phyloP scores from a whole-genome alignment of 1,140 invertebrate genomes.

The Anastrepha obliqua region DNA sequence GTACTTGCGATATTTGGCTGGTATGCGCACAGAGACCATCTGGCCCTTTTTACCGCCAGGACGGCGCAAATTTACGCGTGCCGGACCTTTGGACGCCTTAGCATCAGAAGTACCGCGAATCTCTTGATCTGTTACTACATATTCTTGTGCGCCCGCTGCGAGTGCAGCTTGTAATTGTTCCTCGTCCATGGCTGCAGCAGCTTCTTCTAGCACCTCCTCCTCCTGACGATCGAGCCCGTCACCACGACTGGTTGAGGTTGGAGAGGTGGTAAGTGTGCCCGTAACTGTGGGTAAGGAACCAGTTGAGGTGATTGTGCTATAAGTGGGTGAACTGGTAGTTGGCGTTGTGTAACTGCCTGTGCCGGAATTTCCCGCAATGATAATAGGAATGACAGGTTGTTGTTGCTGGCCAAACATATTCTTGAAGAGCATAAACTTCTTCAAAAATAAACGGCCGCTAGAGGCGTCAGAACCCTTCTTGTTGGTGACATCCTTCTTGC shows the following conservation, averaged over 20 bases:
- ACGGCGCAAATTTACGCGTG: slow-evolving; percentile 66
- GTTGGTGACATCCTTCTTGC: background rate
- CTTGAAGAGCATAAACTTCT: slow-evolving; percentile 70
- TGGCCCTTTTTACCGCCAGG: slow-evolving; percentile 66
- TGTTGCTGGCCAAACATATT: slow-evolving; percentile 66
- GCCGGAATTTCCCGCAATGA: slow-evolving; percentile 57
- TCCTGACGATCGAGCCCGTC: background rate
- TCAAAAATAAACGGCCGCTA: slow-evolving; percentile 68
- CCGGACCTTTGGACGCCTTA: slow-evolving; percentile 63
- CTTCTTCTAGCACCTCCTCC: slow-evolving; percentile 46
- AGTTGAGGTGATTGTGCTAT: slow-evolving; percentile 62
- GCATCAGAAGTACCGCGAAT: slow-evolving; percentile 63
- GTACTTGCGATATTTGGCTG: slow-evolving; percentile 68
- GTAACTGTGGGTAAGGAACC: slow-evolving; percentile 64
- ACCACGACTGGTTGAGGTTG: slow-evolving; percentile 4
- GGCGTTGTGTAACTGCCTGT: background rate
- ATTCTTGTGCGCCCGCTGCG: slow-evolving; percentile 69
- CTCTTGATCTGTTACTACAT: slow-evolving; percentile 64
- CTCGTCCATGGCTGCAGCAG: slow-evolving; percentile 64
- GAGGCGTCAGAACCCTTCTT: slow-evolving; percentile 60
- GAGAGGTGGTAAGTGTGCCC: slow-evolving; percentile 58
- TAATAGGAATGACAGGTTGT: slow-evolving; percentile 69
- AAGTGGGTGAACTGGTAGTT: background rate
- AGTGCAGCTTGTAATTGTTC: slow-evolving; percentile 67
- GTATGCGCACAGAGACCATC: slow-evolving; percentile 67